Base-by-base conservation (phyloP, 2,888 invertebrate genomes). In the Drosophila rubida region DNA sequence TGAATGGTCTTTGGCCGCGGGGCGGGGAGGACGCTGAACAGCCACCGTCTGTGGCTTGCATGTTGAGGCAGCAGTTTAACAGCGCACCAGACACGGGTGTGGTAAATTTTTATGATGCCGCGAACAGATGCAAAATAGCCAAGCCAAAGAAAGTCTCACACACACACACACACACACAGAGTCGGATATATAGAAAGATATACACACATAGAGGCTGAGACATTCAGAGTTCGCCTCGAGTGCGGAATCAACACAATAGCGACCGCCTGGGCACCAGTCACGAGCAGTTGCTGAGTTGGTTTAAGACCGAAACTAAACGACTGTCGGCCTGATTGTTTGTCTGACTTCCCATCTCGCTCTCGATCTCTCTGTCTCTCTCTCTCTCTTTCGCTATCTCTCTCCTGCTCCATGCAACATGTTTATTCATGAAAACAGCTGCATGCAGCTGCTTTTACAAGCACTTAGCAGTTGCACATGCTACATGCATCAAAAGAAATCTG, bases 101-200 rank as follows among this genome's bases (percentile, higher is more conserved):
- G 80, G 83, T 83, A 81, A 72, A 83, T 84, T 84, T 84, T 83
- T 84, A 85, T 84, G 80, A 80, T 84, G 84, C 84, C 84, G 85
- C 85, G 85, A 84, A 84, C 84, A 84, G 84, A 84, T 83, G 85
- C 83, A 84, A 85, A 83, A 83, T 85, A 74, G 76, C 81, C 75
- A 69, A 70, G 63, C 57, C 41, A 80, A 75, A 73, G 73, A 81
- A 82, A 80, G 64, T 19, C 67, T 41, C 46, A 63, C 64, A 62
- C 66, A 27, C 58, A 39, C 41, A 60, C 60, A 59, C 6, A 58
- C 39, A 25, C 16, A 45, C 16, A 61, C 13, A 32, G 16, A 46
- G 6, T 42, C 30, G 16, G 7, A 22, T 3, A 63, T 6, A 61
- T 39, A 58, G n/a, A 55, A 8, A 32, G 6, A 35, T 5, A 44